Evolutionary conservation across 2,113 vertebrate genomes (phyloP).

Genomic region (Heteronetta atricapilla): DNA sequence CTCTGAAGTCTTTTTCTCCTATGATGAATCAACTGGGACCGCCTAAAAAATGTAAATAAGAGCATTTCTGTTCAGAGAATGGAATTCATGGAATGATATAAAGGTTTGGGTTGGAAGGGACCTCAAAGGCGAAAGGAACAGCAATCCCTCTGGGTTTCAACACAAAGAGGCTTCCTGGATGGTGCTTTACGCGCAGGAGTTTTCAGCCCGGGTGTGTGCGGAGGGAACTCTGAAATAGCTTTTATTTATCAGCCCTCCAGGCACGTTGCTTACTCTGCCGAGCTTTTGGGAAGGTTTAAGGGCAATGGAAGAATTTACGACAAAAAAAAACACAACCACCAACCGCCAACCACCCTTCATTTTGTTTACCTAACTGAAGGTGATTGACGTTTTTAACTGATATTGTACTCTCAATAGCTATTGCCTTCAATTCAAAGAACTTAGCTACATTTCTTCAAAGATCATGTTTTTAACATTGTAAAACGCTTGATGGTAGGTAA

Average conservation of each 20-base stretch:
- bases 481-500: not conserved
- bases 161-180: not conserved
- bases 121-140: not conserved
- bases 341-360: not conserved
- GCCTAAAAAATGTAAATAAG: conserved; percentile 3
- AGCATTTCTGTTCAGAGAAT: not conserved
- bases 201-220: fast-evolving
- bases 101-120: no score
- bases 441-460: not conserved
- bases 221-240: not conserved
- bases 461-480: not conserved
- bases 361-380: not conserved
- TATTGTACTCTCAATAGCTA: not conserved
- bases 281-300: not conserved
- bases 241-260: not conserved
- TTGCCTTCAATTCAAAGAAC: not conserved
- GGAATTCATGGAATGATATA: no score
- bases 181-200: not conserved
- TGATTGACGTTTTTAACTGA: not conserved
- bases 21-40: not conserved
- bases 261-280: not conserved
- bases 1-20: not conserved
- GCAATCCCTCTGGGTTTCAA: not conserved
- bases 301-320: not conserved
- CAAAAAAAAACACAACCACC: no score